A percentile compares a stretch with the other conserved stretches of the same genome.
Evolutionary conservation across 2,888 invertebrate species (phyloP).

Genomic region (Hypolimnas misippus): DNA sequence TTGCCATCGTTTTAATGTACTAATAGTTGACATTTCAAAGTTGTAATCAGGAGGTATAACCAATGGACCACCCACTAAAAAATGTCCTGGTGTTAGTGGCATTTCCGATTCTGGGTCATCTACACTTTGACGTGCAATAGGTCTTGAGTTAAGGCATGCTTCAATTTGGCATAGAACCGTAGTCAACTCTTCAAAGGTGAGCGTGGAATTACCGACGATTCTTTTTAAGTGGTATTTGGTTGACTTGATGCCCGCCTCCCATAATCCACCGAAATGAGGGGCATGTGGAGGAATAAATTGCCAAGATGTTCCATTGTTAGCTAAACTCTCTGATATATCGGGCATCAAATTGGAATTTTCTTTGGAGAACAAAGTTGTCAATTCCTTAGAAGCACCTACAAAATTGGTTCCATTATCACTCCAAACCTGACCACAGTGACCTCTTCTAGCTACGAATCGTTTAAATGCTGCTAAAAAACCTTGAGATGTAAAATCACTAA

Average conservation of each 20-base stretch:
- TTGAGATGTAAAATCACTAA: constrained; percentile 30
- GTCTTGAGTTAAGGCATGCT: constrained; percentile 45
- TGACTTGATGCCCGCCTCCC: constrained; percentile 1
- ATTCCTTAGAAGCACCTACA: constrained; percentile 38
- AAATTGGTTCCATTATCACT: constrained; percentile 47
- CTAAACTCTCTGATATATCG: constrained; percentile 15
- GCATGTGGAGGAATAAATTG: constrained; percentile 1
- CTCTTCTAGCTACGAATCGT: constrained; percentile 42
- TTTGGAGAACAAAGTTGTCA: constrained; percentile 22
- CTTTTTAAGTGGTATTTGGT: constrained; percentile 11
- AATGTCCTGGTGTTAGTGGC: constrained; percentile 44
- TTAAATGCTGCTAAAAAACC: constrained; percentile 42
- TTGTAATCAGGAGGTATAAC: constrained; percentile 31
- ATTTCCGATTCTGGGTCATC: constrained; percentile 28
- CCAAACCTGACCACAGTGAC: constrained; percentile 37
- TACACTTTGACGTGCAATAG: constrained; percentile 15
- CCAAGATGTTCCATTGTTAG: background rate
- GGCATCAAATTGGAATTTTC: constrained; percentile 7
- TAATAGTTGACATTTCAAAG: constrained; percentile 32
- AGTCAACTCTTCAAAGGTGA: constrained; percentile 39
- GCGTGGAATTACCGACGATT: constrained; percentile 3
- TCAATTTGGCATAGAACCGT: constrained; percentile 42
- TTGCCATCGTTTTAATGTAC: constrained; percentile 39
- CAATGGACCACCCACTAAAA: constrained; percentile 43
- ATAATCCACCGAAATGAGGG: constrained; percentile 3